A percentile compares a stretch with the other conserved stretches of the same genome.
These are phyloP conservation scores for Lateolabrax maculatus DNA, from an alignment of 2,797 vertebrate genomes.

Conservation along the genomic window DNA sequence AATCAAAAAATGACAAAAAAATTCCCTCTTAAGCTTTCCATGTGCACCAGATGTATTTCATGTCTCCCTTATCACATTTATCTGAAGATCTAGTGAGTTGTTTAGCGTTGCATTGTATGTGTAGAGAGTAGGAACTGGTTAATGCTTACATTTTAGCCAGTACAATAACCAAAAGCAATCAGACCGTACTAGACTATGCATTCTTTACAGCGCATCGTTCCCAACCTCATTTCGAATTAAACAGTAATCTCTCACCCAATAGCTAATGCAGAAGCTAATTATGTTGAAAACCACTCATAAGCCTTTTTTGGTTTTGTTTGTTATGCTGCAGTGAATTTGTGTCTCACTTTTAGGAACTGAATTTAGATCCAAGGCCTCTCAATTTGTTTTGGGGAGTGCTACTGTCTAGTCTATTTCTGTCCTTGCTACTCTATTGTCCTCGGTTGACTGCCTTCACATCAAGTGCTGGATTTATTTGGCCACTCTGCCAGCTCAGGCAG, in stretches of 20 bases:
- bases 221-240: slow-evolving; percentile 56
- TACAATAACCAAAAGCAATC: slow-evolving; percentile 53
- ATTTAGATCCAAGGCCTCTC: slow-evolving; percentile 69
- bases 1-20: background rate
- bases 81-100: slow-evolving; percentile 1
- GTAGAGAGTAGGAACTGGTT: slow-evolving; percentile 13
- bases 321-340: slow-evolving; percentile 47
- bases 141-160: slow-evolving; percentile 14
- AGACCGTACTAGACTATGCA: slow-evolving; percentile 26
- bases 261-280: slow-evolving; percentile 63
- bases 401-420: slow-evolving; percentile 82
- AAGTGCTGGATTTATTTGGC: slow-evolving; percentile 80
- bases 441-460: slow-evolving; percentile 80
- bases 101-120: background rate
- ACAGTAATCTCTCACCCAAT: slow-evolving; percentile 52
- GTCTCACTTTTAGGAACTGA: slow-evolving; percentile 51
- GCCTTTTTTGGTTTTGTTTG: slow-evolving; percentile 50
- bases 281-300: slow-evolving; percentile 59
- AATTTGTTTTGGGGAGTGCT: slow-evolving; percentile 69
- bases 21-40: background rate
- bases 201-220: slow-evolving; percentile 45
- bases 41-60: background rate
- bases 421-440: slow-evolving; percentile 78
- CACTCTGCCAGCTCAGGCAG: slow-evolving; percentile 73
- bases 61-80: slow-evolving; percentile 17